Evolutionary conservation across 2,888 invertebrate species (phyloP).

Genomic region (Creontiades dilutus): DNA sequence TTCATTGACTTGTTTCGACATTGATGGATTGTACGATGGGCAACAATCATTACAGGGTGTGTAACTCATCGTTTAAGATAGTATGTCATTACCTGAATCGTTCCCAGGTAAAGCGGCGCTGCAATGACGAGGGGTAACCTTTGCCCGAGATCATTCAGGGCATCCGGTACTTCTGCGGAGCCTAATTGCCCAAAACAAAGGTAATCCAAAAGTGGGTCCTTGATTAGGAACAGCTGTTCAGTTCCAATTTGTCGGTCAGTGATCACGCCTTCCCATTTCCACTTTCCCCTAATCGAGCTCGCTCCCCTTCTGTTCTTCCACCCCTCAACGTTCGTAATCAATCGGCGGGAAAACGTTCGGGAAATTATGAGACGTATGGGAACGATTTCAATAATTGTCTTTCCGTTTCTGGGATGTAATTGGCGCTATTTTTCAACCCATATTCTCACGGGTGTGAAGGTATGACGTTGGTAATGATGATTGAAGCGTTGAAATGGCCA

Average conservation of each 20-base stretch:
- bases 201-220: slow-evolving; percentile 68
- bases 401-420: too few relatives aligned
- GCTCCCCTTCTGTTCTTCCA: slow-evolving; percentile 55
- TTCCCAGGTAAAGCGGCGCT: background rate
- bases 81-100: background rate
- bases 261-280: slow-evolving; percentile 63
- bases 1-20: background rate
- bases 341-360: slow-evolving; percentile 24
- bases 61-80: background rate
- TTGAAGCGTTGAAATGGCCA: too few relatives aligned
- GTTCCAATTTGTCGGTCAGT: slow-evolving; percentile 69
- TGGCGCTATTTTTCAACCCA: too few relatives aligned
- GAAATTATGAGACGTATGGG: background rate
- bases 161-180: slow-evolving; percentile 40
- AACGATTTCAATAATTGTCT: too few relatives aligned
- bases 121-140: background rate
- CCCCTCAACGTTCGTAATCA: background rate
- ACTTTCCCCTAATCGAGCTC: slow-evolving; percentile 29
- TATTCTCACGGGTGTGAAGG: too few relatives aligned
- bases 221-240: slow-evolving; percentile 65
- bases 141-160: slow-evolving; percentile 8
- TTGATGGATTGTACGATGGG: background rate
- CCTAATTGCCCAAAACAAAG: slow-evolving; percentile 65
- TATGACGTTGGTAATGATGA: too few relatives aligned
- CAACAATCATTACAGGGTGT: slow-evolving; percentile 2